A percentile compares a stretch with the other conserved stretches of the same genome.
Conservation (phyloP, 2,888 invertebrate genomes). For the Omphaloscelis lunosa region DNA sequence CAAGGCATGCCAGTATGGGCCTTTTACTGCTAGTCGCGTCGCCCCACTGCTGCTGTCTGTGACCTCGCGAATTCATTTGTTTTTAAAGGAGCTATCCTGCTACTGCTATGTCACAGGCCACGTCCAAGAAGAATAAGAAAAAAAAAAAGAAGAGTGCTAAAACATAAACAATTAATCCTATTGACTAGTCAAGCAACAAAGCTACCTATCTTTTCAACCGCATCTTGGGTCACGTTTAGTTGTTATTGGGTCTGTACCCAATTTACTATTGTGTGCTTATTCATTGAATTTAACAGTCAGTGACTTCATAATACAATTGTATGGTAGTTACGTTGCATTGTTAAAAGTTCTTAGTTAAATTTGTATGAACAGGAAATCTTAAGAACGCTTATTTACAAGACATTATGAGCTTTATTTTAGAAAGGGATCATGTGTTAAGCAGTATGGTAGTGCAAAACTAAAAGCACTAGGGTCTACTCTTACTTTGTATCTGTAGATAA, state of each 20-base stretch:
- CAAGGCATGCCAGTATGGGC: not conserved
- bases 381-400: conserved; percentile 44
- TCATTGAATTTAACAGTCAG: conserved; percentile 12
- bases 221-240: conserved; percentile 15
- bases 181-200: conserved; percentile 22
- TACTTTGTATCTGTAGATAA: conserved; percentile 73
- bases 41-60: not conserved
- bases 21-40: not conserved
- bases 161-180: not conserved
- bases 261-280: conserved; percentile 19
- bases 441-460: conserved; percentile 60
- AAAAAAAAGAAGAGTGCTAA: not conserved
- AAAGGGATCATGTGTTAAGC: conserved; percentile 51
- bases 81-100: conserved; percentile 15
- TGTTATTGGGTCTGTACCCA: not conserved
- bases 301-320: conserved; percentile 10
- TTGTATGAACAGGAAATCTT: conserved; percentile 28
- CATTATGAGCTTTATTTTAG: conserved; percentile 30
- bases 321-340: conserved; percentile 48
- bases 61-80: not conserved
- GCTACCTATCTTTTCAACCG: conserved; percentile 21
- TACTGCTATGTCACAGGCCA: not conserved
- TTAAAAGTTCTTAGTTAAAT: conserved; percentile 26
- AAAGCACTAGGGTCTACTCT: conserved; percentile 72
- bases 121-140: not conserved